Evolutionary conservation across 2,888 invertebrate genomes (phyloP), one percentile per base, ranked within the genome.

Genomic region (Eilema depressum): DNA sequence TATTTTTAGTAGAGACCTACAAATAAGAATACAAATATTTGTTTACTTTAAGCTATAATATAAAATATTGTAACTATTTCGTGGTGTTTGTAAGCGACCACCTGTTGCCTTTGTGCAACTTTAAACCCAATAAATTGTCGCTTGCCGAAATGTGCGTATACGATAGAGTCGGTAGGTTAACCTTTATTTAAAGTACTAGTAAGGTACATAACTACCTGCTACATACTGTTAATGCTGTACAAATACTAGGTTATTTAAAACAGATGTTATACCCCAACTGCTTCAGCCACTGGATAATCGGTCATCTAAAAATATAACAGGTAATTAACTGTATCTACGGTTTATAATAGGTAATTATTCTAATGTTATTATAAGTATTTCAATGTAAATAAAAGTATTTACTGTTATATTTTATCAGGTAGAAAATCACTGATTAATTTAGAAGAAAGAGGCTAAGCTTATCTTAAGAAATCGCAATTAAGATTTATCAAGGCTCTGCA

Each of bases 91-190:
- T 68, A 69, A 80, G 69, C 71, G 66, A 71, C 81, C 79, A 80
- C 79, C 81, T 80, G 79, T 80, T 74, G 79, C 64, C 60, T 63
- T 70, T 71, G 62, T 69, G 63, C 67, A 69, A 78, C 30, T 78
- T 71, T 73, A 68, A 69, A 72, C 65, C 64, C 41, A 30, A 64
- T 69, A 64, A 63, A 69, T 64, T 47, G 64, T 57, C 56, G 63
- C 57, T 63, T 68, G 57, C 57, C 12, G n/a, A 20, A 8, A 56
- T 37, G 37, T n/a, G 25, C 37, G 66, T 66, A 25, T 14, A 25
- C 23, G 10, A 53, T 53, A 53, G n/a, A 53, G 53, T 53, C 53
- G 7, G 20, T 47, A 1, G 5, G 53, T n/a, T 8, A 41, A 11
- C 37, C 17, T 3, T 17, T 41, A 2, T 17, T 14, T 41, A 53